phyloP scores from a whole-genome alignment of 2,113 vertebrate genomes.

The Plecotus auritus region DNA sequence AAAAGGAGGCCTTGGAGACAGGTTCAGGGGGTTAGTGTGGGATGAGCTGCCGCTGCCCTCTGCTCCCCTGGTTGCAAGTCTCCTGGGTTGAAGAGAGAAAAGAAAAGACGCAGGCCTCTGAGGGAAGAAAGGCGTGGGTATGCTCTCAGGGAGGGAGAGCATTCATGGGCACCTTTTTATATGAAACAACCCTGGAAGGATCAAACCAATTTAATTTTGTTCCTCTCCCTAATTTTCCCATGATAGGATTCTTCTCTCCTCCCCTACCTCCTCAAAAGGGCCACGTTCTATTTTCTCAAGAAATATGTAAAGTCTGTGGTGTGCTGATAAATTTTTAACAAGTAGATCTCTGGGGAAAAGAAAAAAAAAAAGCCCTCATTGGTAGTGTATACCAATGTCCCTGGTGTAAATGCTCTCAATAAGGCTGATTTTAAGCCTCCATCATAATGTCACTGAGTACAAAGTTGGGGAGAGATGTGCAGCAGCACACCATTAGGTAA shows the following conservation, averaged over 20 bases:
- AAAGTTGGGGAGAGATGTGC: not conserved
- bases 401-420: not conserved
- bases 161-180: not conserved
- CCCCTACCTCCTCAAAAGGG: not conserved
- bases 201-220: not conserved
- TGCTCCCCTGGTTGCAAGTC: no score
- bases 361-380: not conserved
- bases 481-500: accelerated
- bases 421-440: not conserved
- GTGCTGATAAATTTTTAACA: not conserved
- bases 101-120: no score
- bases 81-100: no score
- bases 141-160: no score
- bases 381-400: not conserved
- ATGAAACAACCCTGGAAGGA: not conserved
- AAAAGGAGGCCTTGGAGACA: no score
- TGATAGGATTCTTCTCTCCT: not conserved
- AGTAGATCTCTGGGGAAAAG: not conserved
- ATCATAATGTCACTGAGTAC: not conserved
- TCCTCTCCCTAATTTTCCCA: not conserved
- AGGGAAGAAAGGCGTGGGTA: no score
- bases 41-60: no score
- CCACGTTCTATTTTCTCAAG: not conserved
- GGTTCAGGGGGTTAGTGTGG: no score
- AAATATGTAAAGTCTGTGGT: not conserved